Base-by-base conservation (phyloP, 2,113 vertebrate genomes). In the Rhea americana region DNA sequence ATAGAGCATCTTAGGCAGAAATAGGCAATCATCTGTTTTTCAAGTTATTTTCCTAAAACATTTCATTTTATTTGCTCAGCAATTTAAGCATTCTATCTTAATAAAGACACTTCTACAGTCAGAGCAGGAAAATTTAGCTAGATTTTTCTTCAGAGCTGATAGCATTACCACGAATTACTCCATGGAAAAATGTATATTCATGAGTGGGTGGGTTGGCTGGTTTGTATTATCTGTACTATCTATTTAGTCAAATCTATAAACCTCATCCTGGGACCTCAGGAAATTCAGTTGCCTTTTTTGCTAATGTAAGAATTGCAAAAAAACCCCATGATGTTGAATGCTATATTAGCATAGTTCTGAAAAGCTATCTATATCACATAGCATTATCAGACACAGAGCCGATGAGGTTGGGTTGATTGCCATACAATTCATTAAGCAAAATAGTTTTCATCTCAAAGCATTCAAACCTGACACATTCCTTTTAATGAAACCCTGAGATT, bases 391-490 rank as follows among this genome's bases (percentile, higher is more conserved):
- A n/a, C 19, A 47, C 0, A 2, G 32, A 80, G 86, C 82, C 63
- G 73, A 62, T 77, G 75, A 82, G 37, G 21, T 22, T 71, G 61
- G 39, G 47, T 92, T 78, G 87, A 94, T 91, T 65, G 61, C 68
- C 87, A 87, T 18, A 62, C 59, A 90, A 80, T 55, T 91, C 75
- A 90, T 94, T 90, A 92, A 74, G 59, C 39, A 91, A 89, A 83
- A 87, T 25, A 67, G 30, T 89, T 94, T 85, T 71, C 51, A 32
- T 71, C 83, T 85, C 26, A 48, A 75, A 73, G n/a, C 72, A 28
- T 91, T 87, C 72, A 77, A 79, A 87, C 45, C 14, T 43, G 68
- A 74, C 87, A 74, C 65, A 67, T 91, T 89, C 55, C 47, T 74
- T 82, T 47, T 91, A 91, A 91, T 87, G 89, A 93, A 93, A 77